phyloP scores from a whole-genome alignment of 2,113 vertebrate species.

The Nesospiza acunhae region DNA sequence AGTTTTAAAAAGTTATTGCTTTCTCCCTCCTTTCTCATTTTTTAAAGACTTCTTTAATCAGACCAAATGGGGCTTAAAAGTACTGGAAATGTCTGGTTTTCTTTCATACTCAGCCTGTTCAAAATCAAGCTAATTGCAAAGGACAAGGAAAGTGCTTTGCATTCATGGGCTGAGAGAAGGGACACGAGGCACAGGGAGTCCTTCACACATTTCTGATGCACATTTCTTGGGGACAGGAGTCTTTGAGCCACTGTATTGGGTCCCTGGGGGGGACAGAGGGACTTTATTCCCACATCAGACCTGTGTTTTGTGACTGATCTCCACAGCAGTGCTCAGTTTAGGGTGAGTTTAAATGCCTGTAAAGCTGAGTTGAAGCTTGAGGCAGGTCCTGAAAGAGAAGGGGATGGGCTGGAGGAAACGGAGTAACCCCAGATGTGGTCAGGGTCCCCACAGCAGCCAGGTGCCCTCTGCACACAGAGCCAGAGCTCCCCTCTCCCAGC shows the following conservation, averaged over 20 bases:
- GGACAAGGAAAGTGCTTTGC: slow-evolving; percentile 45
- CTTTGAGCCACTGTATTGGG: neutral
- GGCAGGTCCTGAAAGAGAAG: neutral
- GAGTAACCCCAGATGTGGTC: neutral
- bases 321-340: neutral
- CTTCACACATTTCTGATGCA: neutral
- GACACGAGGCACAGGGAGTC: neutral
- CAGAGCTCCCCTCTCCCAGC: neutral
- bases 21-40: neutral
- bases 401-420: neutral
- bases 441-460: neutral
- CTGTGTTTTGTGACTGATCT: neutral
- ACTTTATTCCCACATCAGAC: neutral
- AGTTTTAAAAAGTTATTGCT: slow-evolving; percentile 51
- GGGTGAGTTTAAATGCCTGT: neutral
- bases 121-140: slow-evolving; percentile 64
- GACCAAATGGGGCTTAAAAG: slow-evolving; percentile 68
- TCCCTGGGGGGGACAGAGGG: neutral
- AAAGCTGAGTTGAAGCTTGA: neutral
- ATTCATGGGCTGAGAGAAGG: neutral
- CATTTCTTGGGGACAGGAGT: neutral
- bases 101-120: slow-evolving; percentile 62
- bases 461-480: neutral
- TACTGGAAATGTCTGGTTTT: slow-evolving; percentile 64
- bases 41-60: slow-evolving; percentile 67